Percentiles rank a stretch among this genome's conserved stretches.
Evolutionary conservation across 2,797 vertebrate genomes (phyloP).

Genomic region (Mormyrus proboscirostris): DNA sequence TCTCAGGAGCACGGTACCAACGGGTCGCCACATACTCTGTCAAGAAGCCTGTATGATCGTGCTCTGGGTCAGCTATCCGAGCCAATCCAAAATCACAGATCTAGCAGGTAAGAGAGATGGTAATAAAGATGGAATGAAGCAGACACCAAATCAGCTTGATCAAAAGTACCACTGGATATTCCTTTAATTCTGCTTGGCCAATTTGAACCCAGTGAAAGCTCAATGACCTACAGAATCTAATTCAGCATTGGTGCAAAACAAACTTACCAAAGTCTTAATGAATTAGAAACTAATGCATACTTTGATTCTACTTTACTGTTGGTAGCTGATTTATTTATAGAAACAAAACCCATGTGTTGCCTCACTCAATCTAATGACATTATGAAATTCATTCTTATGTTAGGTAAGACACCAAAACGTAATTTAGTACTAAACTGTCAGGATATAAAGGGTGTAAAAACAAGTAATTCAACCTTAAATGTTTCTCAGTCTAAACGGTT

Average conservation of each 20-base stretch:
- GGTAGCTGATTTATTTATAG: background rate
- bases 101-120: constrained; percentile 42
- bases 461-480: background rate
- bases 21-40: constrained; percentile 90
- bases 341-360: background rate
- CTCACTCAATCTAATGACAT: background rate
- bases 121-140: background rate
- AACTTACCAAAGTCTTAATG: background rate
- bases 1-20: constrained; percentile 91
- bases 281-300: background rate
- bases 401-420: background rate
- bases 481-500: background rate
- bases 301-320: too few relatives aligned
- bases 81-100: constrained; percentile 92
- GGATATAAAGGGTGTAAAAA: background rate
- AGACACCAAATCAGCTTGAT: background rate
- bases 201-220: background rate
- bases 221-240: background rate
- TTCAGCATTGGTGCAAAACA: background rate
- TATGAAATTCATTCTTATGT: background rate
- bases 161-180: background rate
- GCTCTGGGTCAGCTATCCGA: constrained; percentile 79
- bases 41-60: constrained; percentile 81
- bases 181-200: background rate
- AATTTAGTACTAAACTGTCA: background rate